Base-by-base conservation (phyloP, 2,888 invertebrate genomes). In the Clusia tigrina region DNA sequence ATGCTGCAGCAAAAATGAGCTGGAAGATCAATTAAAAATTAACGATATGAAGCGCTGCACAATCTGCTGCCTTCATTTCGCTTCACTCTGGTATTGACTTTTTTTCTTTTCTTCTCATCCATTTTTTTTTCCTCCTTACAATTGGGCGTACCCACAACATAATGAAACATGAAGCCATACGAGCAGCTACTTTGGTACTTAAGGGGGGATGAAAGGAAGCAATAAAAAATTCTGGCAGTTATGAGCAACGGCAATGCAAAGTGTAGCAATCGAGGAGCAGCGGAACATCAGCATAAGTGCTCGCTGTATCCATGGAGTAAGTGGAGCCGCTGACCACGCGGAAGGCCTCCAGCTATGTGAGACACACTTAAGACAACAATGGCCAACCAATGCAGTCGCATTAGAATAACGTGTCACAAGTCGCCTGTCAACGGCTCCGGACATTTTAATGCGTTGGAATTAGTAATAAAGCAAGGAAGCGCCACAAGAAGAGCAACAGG, bases 101-200 rank as follows among this genome's bases (percentile, higher is more conserved):
- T 12, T 6, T 32, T 32, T 32, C 32, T 9, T 12, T 32, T 6
- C 32, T 32, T 6, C 46, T 10, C 22, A 5, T 20, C 18, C 20
- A 25, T 20, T 10, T 37, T 53, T 42, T 42, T 15, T 42, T 5
- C 42, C 46, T 24, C 20, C n/a, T 55, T 53, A 46, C 9, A 75
- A 72, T 69, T 63, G 81, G 80, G 80, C 80, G 80, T 80, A 77
- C 74, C 80, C 77, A 79, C 78, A 80, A 77, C 78, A 79, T 80
- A 80, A 80, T 81, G 81, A 79, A 76, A 80, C 78, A 78, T 70
- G 22, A 48, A 70, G 72, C 66, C 62, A 53, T 60, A 58, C 57
- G 67, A n/a, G n/a, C n/a, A n/a, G n/a, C n/a, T n/a, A n/a, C n/a
- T n/a, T n/a, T 42, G 71, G 71, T 69, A 42, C 42, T 42, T 42